These are phyloP conservation scores for Ctenochaetus hawaiiensis DNA, from an alignment of 2,797 vertebrate genomes.

Conservation along the genomic window DNA sequence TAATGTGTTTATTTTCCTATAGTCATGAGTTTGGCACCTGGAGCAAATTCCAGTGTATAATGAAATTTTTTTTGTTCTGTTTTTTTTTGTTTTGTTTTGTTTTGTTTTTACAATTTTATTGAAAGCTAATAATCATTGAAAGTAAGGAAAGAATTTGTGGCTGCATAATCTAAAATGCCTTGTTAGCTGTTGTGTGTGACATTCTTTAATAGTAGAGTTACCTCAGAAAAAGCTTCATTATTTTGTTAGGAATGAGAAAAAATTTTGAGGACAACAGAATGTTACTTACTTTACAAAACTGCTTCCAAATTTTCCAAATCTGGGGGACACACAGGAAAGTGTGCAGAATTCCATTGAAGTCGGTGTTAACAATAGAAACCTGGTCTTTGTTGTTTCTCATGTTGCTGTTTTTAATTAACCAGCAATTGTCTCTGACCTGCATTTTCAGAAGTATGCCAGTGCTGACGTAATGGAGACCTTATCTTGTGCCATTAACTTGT, in stretches of 20 bases:
- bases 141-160: background rate
- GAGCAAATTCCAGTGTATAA: no score
- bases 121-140: background rate
- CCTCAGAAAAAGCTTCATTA: background rate
- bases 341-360: background rate
- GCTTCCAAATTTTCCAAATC: no score
- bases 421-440: background rate
- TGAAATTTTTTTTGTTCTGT: no score
- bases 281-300: background rate
- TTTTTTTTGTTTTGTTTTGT: background rate
- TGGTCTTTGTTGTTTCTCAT: background rate
- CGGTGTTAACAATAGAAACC: background rate
- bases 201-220: background rate
- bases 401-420: conserved; percentile 11
- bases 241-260: background rate
- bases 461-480: background rate
- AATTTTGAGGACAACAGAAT: background rate
- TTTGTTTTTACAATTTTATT: no score
- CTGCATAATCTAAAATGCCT: background rate
- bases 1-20: background rate
- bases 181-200: background rate
- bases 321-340: no score
- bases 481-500: background rate
- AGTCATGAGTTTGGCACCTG: background rate
- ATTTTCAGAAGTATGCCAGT: background rate